phyloP scores from a whole-genome alignment of 1,140 invertebrate genomes.

The Zaprionus vittiger region DNA sequence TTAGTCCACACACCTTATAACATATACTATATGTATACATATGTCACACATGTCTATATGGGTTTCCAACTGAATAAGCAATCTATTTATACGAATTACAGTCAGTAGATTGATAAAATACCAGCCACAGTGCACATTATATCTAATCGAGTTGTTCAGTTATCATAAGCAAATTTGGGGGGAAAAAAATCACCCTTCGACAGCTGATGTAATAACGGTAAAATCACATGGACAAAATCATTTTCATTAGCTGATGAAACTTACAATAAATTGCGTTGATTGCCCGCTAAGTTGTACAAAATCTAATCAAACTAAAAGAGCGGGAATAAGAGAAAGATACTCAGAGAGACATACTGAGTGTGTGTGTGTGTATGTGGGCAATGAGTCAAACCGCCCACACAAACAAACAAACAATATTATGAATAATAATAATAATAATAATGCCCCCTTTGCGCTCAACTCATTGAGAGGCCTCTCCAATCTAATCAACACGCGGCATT shows the following conservation, averaged over 20 bases:
- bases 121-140: background rate
- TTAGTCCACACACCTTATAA: background rate
- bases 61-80: constrained; percentile 18
- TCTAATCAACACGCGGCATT: constrained; percentile 66
- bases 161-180: background rate
- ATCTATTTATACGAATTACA: constrained; percentile 24
- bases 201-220: constrained; percentile 13
- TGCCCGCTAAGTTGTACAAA: background rate
- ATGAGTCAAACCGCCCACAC: constrained; percentile 39
- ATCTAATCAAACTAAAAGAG: background rate
- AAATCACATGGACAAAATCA: constrained; percentile 15
- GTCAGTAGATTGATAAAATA: constrained; percentile 2
- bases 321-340: background rate
- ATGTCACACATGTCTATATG: background rate
- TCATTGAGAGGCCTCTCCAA: constrained; percentile 56
- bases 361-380: constrained; percentile 2
- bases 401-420: constrained; percentile 15
- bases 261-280: constrained; percentile 5
- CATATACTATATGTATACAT: background rate
- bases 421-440: constrained; percentile 23
- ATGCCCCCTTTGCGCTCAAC: constrained; percentile 8
- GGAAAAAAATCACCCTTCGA: background rate
- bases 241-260: constrained; percentile 2
- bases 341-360: background rate
- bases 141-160: constrained; percentile 20